Conservation (phyloP, 2,797 vertebrate species). For the Diplodus sargus region DNA sequence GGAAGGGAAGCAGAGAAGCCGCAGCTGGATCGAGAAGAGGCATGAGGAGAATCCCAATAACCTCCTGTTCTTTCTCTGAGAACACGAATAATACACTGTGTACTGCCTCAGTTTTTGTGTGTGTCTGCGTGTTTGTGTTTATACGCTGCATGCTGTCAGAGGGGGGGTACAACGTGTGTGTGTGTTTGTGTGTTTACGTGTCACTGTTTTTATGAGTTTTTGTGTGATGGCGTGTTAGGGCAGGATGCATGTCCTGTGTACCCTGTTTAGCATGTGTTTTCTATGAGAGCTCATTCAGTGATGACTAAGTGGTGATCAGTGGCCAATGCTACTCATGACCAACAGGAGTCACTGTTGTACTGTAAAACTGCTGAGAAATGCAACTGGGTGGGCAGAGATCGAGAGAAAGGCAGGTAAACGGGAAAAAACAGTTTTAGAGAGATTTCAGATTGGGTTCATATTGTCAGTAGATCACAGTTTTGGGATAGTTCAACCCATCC, state of each 20-base stretch:
- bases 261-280: slow-evolving; percentile 22
- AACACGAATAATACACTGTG: slow-evolving; percentile 66
- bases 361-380: slow-evolving; percentile 14
- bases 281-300: slow-evolving; percentile 31
- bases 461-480: not conserved
- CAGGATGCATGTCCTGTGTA: slow-evolving; percentile 11
- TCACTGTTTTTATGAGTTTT: not conserved
- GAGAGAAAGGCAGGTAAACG: slow-evolving; percentile 2
- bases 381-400: not conserved
- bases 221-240: not conserved
- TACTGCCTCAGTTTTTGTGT: slow-evolving; percentile 35
- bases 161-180: not conserved
- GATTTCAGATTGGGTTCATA: not conserved
- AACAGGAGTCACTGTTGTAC: slow-evolving; percentile 76
- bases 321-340: slow-evolving; percentile 55
- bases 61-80: slow-evolving; percentile 63
- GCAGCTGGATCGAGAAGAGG: slow-evolving; percentile 63
- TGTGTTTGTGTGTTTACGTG: not conserved
- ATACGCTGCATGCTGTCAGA: slow-evolving; percentile 29
- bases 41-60: slow-evolving; percentile 78
- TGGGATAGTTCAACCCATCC: not conserved
- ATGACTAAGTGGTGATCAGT: slow-evolving; percentile 6
- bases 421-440: not conserved
- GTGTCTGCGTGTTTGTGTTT: slow-evolving; percentile 23
- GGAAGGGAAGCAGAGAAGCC: slow-evolving; percentile 57